Evolutionary conservation across 2,797 vertebrate genomes (phyloP).

Genomic region (Lagocephalus sceleratus): DNA sequence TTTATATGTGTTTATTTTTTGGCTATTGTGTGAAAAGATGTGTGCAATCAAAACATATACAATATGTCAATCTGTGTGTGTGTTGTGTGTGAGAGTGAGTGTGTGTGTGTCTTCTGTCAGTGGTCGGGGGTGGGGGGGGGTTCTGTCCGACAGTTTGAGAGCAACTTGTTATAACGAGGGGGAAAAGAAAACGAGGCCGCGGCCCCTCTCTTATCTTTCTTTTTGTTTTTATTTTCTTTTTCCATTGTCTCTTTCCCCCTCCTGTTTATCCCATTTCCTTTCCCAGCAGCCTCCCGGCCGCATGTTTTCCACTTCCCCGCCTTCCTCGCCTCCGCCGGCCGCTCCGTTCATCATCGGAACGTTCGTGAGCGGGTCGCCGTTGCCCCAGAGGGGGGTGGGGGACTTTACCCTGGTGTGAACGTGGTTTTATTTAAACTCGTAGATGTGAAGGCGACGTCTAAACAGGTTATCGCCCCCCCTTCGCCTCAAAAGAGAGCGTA

Average conservation of each 20-base stretch:
- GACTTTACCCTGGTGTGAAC: no score
- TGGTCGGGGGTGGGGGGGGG: conserved; percentile 7
- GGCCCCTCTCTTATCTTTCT: conserved; percentile 54
- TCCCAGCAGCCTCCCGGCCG: conserved; percentile 4
- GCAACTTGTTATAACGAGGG: conserved; percentile 74
- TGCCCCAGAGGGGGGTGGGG: no score
- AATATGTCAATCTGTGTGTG: conserved; percentile 47
- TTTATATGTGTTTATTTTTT: no score
- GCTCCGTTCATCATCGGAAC: not conserved
- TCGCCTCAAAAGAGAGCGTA: conserved; percentile 1
- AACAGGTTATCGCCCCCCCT: no score
- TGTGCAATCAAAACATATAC: no score
- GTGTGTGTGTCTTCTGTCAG: conserved; percentile 25
- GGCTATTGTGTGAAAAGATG: no score
- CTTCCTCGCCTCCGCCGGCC: no score
- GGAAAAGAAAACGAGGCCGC: conserved; percentile 72
- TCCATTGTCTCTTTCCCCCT: not conserved
- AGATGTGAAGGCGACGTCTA: no score
- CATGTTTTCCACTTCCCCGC: conserved; percentile 6
- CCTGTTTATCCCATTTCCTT: conserved; percentile 6
- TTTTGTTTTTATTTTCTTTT: conserved; percentile 8
- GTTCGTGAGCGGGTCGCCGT: no score
- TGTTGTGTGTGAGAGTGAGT: conserved; percentile 35
- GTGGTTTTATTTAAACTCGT: no score
- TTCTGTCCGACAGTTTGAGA: conserved; percentile 78